phyloP scores from a whole-genome alignment of 1,140 invertebrate species.

The Portunus trituberculatus region DNA sequence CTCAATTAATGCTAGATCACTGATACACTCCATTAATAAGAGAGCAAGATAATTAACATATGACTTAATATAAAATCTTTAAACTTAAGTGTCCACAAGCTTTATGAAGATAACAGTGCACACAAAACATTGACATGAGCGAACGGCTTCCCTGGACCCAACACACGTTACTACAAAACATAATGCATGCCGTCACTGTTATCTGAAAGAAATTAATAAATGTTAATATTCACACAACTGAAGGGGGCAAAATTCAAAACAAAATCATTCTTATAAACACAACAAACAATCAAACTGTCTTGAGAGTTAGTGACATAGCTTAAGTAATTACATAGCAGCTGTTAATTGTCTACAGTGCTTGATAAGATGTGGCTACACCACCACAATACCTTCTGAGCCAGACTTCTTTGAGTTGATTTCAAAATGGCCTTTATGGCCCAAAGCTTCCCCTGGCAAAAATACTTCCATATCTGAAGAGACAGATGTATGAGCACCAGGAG shows the following conservation, averaged over 20 bases:
- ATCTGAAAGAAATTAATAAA: constrained; percentile 73
- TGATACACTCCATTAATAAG: constrained; percentile 58
- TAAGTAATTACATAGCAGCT: background rate
- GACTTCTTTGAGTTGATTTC: constrained; percentile 41
- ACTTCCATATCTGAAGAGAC: constrained; percentile 21
- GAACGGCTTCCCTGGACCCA: constrained; percentile 72
- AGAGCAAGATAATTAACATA: constrained; percentile 42
- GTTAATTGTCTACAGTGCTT: constrained; percentile 50
- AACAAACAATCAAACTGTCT: constrained; percentile 52
- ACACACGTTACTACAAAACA: constrained; percentile 71
- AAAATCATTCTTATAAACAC: constrained; percentile 52
- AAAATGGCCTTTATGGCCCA: constrained; percentile 35
- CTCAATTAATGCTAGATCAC: constrained; percentile 54
- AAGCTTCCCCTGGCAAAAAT: background rate
- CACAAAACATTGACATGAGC: constrained; percentile 62
- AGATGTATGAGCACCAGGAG: background rate
- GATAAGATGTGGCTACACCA: constrained; percentile 66
- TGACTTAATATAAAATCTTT: constrained; percentile 40
- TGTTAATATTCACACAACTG: constrained; percentile 70
- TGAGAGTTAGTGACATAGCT: constrained; percentile 51
- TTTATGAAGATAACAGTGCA: background rate
- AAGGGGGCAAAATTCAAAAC: constrained; percentile 5
- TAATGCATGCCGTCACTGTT: constrained; percentile 72
- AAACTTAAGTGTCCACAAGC: background rate
- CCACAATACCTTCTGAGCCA: constrained; percentile 71